Conservation (phyloP, 1,140 invertebrate genomes). For the Drosophila nikananu region DNA sequence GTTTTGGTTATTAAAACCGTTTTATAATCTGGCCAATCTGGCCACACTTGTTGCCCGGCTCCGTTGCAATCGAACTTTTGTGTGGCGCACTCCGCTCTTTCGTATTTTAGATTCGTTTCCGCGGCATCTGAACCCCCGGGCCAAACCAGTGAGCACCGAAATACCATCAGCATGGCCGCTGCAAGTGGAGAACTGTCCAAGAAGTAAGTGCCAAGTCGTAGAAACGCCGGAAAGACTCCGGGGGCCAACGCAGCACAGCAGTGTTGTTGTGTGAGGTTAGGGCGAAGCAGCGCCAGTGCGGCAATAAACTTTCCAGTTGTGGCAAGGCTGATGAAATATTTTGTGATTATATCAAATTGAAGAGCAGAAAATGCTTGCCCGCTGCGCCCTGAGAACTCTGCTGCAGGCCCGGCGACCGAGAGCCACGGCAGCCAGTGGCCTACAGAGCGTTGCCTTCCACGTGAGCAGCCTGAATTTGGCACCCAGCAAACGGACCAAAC, state of each 20-base stretch:
- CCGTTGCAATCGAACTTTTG: slow-evolving; percentile 25
- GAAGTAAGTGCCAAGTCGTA: slow-evolving; percentile 68
- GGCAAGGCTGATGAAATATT: slow-evolving; percentile 13
- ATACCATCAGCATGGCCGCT: slow-evolving; percentile 63
- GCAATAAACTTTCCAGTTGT: slow-evolving; percentile 10
- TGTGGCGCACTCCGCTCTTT: slow-evolving; percentile 45
- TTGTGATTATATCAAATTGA: background rate
- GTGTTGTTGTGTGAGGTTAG: slow-evolving; percentile 63
- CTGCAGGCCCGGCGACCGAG: background rate
- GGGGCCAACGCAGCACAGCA: slow-evolving; percentile 5
- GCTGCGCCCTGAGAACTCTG: slow-evolving; percentile 30
- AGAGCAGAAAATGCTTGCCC: slow-evolving; percentile 37
- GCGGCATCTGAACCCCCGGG: slow-evolving; percentile 1
- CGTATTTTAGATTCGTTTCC: slow-evolving; percentile 33
- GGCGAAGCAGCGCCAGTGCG: slow-evolving; percentile 47
- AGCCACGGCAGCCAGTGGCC: background rate
- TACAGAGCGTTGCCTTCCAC: slow-evolving; percentile 31
- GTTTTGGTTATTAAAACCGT: too few species aligned
- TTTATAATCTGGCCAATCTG: background rate
- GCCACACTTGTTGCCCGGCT: slow-evolving; percentile 7
- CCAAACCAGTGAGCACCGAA: slow-evolving; percentile 15
- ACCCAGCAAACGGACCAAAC: slow-evolving; percentile 79
- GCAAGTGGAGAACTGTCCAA: slow-evolving; percentile 81
- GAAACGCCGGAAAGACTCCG: background rate
- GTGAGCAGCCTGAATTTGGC: slow-evolving; percentile 44